These are phyloP conservation scores for Danio kyathit DNA, from an alignment of 2,797 vertebrate genomes.

Conservation along the genomic window DNA sequence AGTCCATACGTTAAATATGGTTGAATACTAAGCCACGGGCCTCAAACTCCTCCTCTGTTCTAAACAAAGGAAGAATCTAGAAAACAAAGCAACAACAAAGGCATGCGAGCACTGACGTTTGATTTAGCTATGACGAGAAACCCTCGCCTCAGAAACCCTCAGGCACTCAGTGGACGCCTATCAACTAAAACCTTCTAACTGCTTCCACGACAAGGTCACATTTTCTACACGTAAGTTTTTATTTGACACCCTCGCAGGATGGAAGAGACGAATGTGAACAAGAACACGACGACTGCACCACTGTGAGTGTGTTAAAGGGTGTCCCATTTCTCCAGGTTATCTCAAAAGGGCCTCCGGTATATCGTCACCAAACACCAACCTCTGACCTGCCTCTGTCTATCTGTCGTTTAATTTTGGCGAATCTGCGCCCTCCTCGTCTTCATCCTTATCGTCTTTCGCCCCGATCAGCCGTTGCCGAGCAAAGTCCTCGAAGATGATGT, in stretches of 20 bases:
- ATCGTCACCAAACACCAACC: constrained; percentile 52
- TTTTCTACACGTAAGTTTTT: constrained; percentile 59
- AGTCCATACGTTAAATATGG: constrained; percentile 48
- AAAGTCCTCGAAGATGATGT: constrained; percentile 97
- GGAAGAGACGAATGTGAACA: constrained; percentile 73
- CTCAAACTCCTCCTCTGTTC: constrained; percentile 58
- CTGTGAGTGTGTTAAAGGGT: constrained; percentile 73
- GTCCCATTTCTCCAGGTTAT: constrained; percentile 69
- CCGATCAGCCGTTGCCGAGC: constrained; percentile 93
- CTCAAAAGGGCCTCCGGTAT: constrained; percentile 70
- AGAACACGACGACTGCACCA: constrained; percentile 73
- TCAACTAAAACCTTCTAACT: constrained; percentile 56
- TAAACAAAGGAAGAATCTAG: constrained; percentile 64
- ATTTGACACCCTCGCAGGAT: constrained; percentile 62
- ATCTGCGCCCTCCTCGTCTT: constrained; percentile 87
- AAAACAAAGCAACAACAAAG: constrained; percentile 68
- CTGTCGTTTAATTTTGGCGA: constrained; percentile 88
- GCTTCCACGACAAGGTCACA: constrained; percentile 57
- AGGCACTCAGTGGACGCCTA: constrained; percentile 44
- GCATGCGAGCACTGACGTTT: constrained; percentile 62
- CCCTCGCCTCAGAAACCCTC: constrained; percentile 35
- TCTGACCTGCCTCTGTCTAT: constrained; percentile 74
- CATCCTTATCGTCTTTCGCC: constrained; percentile 90
- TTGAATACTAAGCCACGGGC: constrained; percentile 53
- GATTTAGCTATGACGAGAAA: constrained; percentile 56